Percentiles rank a stretch among this genome's conserved stretches.
Evolutionary conservation across 2,113 vertebrate species (phyloP).

Genomic region (Rhegmatorhina hoffmannsi): DNA sequence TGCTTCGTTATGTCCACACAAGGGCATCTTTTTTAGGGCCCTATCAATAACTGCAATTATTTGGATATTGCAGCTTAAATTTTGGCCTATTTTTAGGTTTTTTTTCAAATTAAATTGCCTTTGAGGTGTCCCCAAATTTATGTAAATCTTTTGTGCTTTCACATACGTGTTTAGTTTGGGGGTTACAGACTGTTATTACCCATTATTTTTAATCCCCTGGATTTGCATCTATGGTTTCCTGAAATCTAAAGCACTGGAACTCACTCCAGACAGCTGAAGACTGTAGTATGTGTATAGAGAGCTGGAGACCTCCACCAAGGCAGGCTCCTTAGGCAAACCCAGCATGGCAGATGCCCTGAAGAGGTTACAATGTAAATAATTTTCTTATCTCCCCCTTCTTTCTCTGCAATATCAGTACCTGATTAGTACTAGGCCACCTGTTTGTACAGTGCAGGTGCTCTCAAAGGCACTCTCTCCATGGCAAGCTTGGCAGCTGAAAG

Average conservation of each 20-base stretch:
- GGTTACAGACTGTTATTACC: background rate
- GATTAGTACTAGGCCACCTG: background rate
- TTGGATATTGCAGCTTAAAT: background rate
- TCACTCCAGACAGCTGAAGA: background rate
- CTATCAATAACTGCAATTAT: background rate
- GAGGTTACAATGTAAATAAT: background rate
- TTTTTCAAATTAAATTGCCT: background rate
- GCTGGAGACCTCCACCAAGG: background rate
- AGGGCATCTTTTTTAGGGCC: background rate
- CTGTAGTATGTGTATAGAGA: background rate
- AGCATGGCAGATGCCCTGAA: background rate
- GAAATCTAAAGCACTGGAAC: background rate
- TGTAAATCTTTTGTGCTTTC: background rate
- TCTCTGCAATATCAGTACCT: background rate
- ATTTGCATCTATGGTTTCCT: background rate
- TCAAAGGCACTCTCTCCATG: background rate
- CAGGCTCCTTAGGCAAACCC: background rate
- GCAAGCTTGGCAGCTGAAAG: background rate
- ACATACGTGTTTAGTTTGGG: fast-evolving
- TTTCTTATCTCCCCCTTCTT: background rate
- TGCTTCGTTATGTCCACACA: background rate
- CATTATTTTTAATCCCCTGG: background rate
- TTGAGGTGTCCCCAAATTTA: background rate
- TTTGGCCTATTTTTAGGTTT: background rate
- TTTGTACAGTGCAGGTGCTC: background rate